These are phyloP conservation scores for Orchestia grillus DNA, from an alignment of 1,140 invertebrate species.

Conservation along the genomic window DNA sequence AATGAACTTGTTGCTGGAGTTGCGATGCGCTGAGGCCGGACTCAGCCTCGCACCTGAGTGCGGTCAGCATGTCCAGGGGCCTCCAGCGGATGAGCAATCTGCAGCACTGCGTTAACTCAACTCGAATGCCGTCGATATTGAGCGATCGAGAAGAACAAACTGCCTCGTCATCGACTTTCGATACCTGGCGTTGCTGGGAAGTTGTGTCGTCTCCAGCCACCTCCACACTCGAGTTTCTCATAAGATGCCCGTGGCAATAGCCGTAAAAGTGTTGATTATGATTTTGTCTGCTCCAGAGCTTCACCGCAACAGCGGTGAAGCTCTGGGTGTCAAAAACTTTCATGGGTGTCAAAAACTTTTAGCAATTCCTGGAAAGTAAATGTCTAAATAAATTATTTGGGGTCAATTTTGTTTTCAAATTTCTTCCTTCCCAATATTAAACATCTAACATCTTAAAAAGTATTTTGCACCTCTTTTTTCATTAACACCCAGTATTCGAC, in stretches of 20 bases:
- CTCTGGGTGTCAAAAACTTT: too few relatives aligned
- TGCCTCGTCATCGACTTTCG: constrained; percentile 34
- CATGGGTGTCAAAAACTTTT: background rate
- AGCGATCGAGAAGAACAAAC: constrained; percentile 42
- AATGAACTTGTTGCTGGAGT: background rate
- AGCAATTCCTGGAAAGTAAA: background rate
- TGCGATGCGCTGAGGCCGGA: background rate
- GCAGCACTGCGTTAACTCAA: background rate
- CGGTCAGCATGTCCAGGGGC: background rate
- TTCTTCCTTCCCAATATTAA: background rate
- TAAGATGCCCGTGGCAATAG: background rate
- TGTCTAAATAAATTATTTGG: background rate
- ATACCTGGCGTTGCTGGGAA: background rate
- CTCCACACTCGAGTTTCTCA: background rate
- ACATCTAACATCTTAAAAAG: background rate
- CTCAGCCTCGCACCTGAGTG: background rate
- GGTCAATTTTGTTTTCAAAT: background rate
- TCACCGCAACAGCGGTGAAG: too few relatives aligned
- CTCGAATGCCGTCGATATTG: constrained; percentile 31
- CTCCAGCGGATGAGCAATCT: constrained; percentile 21
- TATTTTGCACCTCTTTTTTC: too few relatives aligned
- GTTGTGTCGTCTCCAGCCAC: background rate
- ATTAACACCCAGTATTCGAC: too few relatives aligned
- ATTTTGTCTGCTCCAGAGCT: too few relatives aligned
- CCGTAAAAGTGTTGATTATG: background rate